These are phyloP conservation scores for Orius insidiosus DNA, from an alignment of 1,140 invertebrate genomes.

Conservation along the genomic window DNA sequence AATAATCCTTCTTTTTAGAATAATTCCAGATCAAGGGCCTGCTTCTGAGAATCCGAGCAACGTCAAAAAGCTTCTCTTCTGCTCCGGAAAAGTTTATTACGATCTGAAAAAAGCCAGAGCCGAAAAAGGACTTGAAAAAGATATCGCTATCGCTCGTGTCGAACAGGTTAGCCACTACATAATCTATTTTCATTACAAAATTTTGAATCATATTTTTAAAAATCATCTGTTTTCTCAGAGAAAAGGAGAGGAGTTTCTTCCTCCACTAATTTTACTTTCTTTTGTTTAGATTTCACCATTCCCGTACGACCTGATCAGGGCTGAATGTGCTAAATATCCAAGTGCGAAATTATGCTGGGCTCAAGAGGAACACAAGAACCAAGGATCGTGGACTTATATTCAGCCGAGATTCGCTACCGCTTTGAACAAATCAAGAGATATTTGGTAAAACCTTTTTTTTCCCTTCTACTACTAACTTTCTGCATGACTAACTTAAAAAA, in stretches of 20 bases:
- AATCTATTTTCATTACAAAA: background rate
- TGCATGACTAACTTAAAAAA: too few species aligned
- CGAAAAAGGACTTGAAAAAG: slow-evolving; percentile 37
- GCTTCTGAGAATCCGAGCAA: slow-evolving; percentile 33
- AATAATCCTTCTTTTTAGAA: slow-evolving; percentile 24
- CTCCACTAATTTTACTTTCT: slow-evolving; percentile 8
- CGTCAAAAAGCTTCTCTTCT: slow-evolving; percentile 39
- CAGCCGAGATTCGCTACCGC: slow-evolving; percentile 81
- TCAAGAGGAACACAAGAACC: slow-evolving; percentile 99
- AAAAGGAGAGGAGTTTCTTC: background rate
- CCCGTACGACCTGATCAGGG: slow-evolving; percentile 88
- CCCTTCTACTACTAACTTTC: too few species aligned
- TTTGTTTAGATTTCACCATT: slow-evolving; percentile 78
- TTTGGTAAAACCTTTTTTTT: slow-evolving; percentile 34
- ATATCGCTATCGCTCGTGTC: slow-evolving; percentile 59
- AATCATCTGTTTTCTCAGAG: background rate
- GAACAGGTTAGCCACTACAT: slow-evolving; percentile 44
- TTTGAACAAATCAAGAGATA: slow-evolving; percentile 42
- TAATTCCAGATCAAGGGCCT: slow-evolving; percentile 65
- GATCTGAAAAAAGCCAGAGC: slow-evolving; percentile 61
- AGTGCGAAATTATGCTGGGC: slow-evolving; percentile 81
- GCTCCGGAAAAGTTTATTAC: slow-evolving; percentile 71
- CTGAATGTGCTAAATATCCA: slow-evolving; percentile 79
- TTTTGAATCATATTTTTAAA: background rate
- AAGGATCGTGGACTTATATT: slow-evolving; percentile 89